A percentile compares a stretch with the other conserved stretches of the same genome.
These are phyloP conservation scores for Tachuris rubrigastra DNA, from an alignment of 2,113 vertebrate genomes.

Conservation along the genomic window DNA sequence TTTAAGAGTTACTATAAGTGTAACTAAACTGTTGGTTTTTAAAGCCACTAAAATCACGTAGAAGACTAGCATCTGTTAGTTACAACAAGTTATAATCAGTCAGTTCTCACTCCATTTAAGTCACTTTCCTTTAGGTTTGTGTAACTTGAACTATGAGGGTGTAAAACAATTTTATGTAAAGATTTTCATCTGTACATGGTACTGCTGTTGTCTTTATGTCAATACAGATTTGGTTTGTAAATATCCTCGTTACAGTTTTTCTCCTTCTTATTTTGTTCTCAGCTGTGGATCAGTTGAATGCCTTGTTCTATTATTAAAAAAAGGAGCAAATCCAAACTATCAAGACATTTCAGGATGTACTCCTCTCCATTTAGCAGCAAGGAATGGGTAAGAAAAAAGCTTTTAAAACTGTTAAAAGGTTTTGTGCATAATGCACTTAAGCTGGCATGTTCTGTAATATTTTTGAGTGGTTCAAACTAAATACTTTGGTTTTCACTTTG, in stretches of 20 bases:
- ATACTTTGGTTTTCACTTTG: neutral
- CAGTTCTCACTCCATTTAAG: neutral
- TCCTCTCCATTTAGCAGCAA: constrained; percentile 94
- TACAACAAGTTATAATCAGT: neutral
- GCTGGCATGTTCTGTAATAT: neutral
- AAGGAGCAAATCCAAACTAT: constrained; percentile 97
- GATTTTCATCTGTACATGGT: neutral
- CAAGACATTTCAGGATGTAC: constrained; percentile 99
- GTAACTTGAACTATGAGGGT: neutral
- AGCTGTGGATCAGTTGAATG: constrained; percentile 99
- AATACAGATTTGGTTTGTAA: neutral
- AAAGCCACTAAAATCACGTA: neutral
- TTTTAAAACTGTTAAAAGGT: neutral
- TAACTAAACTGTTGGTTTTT: neutral
- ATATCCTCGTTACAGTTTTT: neutral
- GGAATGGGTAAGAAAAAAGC: constrained; percentile 87
- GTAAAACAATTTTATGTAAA: neutral
- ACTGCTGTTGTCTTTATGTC: neutral
- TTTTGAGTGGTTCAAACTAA: neutral
- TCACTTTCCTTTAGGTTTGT: neutral
- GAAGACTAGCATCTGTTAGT: neutral
- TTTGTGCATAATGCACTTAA: neutral
- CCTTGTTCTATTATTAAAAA: constrained; percentile 91
- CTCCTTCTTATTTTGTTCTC: neutral
- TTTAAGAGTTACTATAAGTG: neutral